Conservation (phyloP, 2,113 vertebrate species). For the Podilymbus podiceps region DNA sequence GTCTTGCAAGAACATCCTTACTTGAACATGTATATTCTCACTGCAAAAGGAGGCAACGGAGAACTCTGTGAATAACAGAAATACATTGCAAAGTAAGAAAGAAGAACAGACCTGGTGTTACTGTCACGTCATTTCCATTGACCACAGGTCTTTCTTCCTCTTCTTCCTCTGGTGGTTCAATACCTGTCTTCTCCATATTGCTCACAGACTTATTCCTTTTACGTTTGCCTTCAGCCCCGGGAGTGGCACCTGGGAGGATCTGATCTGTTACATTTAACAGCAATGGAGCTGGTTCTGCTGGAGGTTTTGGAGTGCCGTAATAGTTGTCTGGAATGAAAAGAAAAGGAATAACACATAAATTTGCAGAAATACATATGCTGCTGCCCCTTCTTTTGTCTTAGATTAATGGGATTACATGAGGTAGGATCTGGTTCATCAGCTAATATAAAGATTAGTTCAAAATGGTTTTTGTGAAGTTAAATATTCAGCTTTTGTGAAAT, state of each 20-base stretch:
- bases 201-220: constrained; percentile 97
- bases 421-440: neutral
- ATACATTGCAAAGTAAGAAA: neutral
- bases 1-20: neutral
- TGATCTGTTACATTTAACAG: constrained; percentile 96
- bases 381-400: neutral
- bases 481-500: neutral
- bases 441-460: neutral
- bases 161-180: constrained; percentile 93
- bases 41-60: neutral
- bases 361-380: neutral
- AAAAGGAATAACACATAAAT: neutral
- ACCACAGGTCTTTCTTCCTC: constrained; percentile 92
- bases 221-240: constrained; percentile 92
- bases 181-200: constrained; percentile 96
- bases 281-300: constrained; percentile 88
- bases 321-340: constrained; percentile 86
- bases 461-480: neutral
- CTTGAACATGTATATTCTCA: neutral
- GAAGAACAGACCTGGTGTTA: constrained; percentile 87
- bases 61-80: constrained; percentile 13
- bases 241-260: constrained; percentile 91
- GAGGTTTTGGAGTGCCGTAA: constrained; percentile 97
- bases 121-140: constrained; percentile 88
- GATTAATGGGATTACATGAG: neutral